Base-by-base conservation (phyloP, 2,888 invertebrate genomes). In the Pachliopta kotzebuea region DNA sequence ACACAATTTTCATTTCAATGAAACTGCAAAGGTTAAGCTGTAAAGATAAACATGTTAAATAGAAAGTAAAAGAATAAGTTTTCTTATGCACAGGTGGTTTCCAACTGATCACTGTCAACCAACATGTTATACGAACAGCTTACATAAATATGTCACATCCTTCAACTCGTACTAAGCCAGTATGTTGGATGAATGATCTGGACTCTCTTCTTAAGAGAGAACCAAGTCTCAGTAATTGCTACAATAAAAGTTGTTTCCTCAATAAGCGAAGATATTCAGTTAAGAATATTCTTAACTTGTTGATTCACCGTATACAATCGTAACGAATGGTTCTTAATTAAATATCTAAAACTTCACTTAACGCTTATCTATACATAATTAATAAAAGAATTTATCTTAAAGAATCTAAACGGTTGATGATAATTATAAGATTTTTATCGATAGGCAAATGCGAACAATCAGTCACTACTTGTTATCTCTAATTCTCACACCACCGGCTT, bases 401-500 rank as follows among this genome's bases (percentile, higher is more conserved):
- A 56, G n/a, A 53, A 58, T 56, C 50, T 65, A 59, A 54, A 58
- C 21, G 50, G 57, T 54, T 53, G 56, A 53, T 65, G 63, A 31
- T 26, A 45, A 52, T 58, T 23, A 49, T 53, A 59, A 59, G 63
- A 56, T 63, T 56, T 59, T 63, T 63, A 67, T 66, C 66, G 55
- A 70, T 68, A 69, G 60, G 64, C 66, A 72, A 73, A 70, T 72
- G 74, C 14, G 75, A 68, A 56, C 71, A 68, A 76, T 77, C 77
- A 78, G 80, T 84, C 84, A 73, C 84, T 85, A 81, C 62, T 59
- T 73, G 76, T 77, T 77, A 69, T 72, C 68, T 71, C 69, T 73
- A 74, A 79, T 83, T 84, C 76, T 79, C 79, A 78, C 80, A 76
- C 74, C 74, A 74, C 73, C 75, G 74, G 71, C 72, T 74, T 74